Percentiles rank a stretch among this genome's conserved stretches.
Evolutionary conservation across 53 echinoderm and acorn worm genomes (phyloP).

Genomic region (Hippasteria phrygiana): DNA sequence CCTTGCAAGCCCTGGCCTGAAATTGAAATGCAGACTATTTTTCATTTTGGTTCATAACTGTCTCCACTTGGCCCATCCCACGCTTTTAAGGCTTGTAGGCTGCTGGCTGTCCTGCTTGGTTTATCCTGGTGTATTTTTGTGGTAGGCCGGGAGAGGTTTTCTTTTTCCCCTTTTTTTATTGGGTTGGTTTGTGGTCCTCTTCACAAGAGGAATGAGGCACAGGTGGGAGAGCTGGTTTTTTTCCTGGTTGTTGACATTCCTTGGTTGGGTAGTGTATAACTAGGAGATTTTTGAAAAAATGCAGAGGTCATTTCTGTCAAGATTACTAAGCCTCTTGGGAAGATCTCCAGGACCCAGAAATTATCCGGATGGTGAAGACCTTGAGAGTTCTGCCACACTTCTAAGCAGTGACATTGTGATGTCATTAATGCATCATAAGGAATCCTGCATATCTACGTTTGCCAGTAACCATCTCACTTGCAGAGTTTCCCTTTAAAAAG

Average conservation of each 20-base stretch:
- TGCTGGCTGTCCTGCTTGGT: conserved; percentile 6
- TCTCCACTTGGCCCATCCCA: not conserved
- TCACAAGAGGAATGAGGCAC: conserved; percentile 42
- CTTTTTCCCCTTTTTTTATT: not conserved
- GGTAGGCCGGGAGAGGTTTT: not conserved
- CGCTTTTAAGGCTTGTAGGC: conserved; percentile 31
- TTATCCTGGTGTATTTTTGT: conserved; percentile 1
- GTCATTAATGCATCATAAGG: not conserved
- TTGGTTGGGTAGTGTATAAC: not conserved
- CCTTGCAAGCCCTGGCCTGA: conserved; percentile 14
- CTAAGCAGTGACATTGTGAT: not conserved
- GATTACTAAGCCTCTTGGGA: not conserved
- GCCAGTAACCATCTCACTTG: too few relatives aligned
- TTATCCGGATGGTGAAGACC: not conserved
- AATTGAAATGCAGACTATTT: conserved; percentile 55
- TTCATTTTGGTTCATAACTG: conserved; percentile 59
- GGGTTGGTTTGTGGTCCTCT: not conserved
- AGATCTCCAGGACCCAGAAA: conserved; percentile 16
- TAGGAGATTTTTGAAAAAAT: not conserved
- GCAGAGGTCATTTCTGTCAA: not conserved
- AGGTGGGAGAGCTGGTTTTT: conserved; percentile 16
- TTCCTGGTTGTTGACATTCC: conserved; percentile 32
- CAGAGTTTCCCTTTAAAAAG: too few relatives aligned
- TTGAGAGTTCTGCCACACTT: not conserved
- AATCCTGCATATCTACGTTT: not conserved